phyloP scores from a whole-genome alignment of 2,797 vertebrate genomes.

The Craterocephalus amniculus region DNA sequence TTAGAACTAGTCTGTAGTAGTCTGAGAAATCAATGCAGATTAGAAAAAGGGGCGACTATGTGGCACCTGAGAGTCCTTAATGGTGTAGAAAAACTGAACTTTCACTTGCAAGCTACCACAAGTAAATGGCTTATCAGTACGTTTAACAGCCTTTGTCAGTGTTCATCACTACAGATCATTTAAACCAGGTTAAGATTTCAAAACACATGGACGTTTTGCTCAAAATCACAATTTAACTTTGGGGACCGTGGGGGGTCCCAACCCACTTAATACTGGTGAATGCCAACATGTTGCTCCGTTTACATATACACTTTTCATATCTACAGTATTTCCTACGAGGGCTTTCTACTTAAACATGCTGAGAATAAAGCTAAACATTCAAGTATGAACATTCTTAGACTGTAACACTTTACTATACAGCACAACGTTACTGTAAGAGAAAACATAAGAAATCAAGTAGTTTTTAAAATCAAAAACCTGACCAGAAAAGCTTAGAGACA shows the following conservation, averaged over 20 bases:
- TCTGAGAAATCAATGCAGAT: not conserved
- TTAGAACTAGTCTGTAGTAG: too few species aligned
- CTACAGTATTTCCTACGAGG: not conserved
- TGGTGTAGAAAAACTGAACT: conserved; percentile 18
- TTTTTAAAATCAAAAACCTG: not conserved
- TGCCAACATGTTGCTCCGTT: not conserved
- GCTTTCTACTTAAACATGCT: conserved; percentile 14
- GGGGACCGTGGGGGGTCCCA: too few species aligned
- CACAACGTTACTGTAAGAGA: conserved; percentile 23
- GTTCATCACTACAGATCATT: conserved; percentile 24
- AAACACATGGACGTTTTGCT: not conserved
- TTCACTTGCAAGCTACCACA: conserved; percentile 11
- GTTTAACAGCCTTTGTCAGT: conserved; percentile 9
- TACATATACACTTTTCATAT: not conserved
- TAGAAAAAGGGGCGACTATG: conserved; percentile 13
- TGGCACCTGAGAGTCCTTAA: conserved; percentile 24
- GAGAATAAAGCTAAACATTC: conserved; percentile 66
- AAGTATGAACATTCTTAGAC: conserved; percentile 50
- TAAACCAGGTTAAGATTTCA: conserved; percentile 16
- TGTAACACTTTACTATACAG: conserved; percentile 42
- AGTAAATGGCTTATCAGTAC: conserved; percentile 23
- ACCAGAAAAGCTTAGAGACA: conserved; percentile 5
- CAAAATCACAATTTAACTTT: not conserved
- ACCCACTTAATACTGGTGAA: not conserved
- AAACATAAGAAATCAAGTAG: conserved; percentile 4